Base-by-base conservation (phyloP, 2,888 invertebrate genomes). In the Leptarthrus brevirostris region DNA sequence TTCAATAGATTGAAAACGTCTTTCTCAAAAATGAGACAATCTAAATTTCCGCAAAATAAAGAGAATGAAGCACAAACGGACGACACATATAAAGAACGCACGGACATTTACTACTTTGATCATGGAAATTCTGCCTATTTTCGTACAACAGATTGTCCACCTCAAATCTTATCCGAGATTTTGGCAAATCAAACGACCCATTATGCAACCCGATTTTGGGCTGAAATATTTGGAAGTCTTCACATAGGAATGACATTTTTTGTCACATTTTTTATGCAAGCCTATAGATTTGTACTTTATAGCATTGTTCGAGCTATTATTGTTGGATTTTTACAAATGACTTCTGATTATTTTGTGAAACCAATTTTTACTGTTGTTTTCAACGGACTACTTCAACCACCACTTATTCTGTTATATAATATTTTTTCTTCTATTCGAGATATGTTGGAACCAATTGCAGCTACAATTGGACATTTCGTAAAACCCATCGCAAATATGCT, bases 31-130 rank as follows among this genome's bases (percentile, higher is more conserved):
- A 44, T 44, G 44, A 44, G 44, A 4, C 4, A 44, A 44, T 4
- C 16, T 44, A 12, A n/a, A 1, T 4, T 44, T 4, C 16, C 44
- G 12, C 2, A 1, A 44, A 1, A 44, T 12, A 30, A 30, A 8
- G 5, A 4, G 0, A 4, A 4, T 8, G 8, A 4, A 4, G 5
- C 4, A 30, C 4, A 1, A 6, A 4, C 8, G 4, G 26, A 26
- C 12, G 24, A 47, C 10, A 47, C 24, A 1, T 44, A 18, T 14
- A 16, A 24, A 22, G 71, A 74, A 0, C 79, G 79, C 79, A 88
- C 90, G 6, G 90, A 91, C 76, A 87, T 90, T 56, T 91, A 91
- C 81, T 90, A 90, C 76, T 91, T 91, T 78, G 91, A 91, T 80
- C 90, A 90, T 79, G 90, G 90, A 56, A 89, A 89, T 79, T 87